Percentiles rank a stretch among this genome's conserved stretches.
These are phyloP conservation scores for Xylocopa sonorina DNA, from an alignment of 1,140 invertebrate species.

Conservation along the genomic window DNA sequence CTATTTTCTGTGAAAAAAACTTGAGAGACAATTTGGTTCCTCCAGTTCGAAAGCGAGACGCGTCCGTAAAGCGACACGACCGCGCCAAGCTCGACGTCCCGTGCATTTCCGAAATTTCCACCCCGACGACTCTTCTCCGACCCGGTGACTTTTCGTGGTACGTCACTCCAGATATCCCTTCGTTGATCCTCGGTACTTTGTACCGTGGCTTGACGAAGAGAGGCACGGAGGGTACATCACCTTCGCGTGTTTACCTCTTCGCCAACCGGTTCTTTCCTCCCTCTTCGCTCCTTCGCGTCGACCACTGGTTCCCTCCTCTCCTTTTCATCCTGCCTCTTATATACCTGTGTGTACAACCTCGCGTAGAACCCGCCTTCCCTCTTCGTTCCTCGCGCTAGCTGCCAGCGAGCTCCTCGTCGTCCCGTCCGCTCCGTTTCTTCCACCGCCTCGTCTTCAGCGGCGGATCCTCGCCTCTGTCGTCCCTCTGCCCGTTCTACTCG, in stretches of 20 bases:
- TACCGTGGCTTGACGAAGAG: conserved; percentile 67
- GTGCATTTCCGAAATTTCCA: conserved; percentile 4
- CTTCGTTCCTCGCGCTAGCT: conserved; percentile 21
- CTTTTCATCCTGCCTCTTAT: conserved; percentile 2
- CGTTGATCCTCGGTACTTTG: conserved; percentile 61
- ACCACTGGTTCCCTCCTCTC: conserved; percentile 26
- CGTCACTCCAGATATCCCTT: conserved; percentile 64
- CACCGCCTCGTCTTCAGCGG: conserved; percentile 4
- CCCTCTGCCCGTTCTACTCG: conserved; percentile 62
- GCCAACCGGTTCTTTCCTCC: conserved; percentile 75
- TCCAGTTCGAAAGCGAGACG: neutral
- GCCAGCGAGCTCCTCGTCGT: conserved; percentile 9
- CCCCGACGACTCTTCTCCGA: conserved; percentile 1
- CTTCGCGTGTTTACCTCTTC: conserved; percentile 80
- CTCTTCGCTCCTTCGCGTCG: conserved; percentile 26
- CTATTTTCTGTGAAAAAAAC: too few species aligned
- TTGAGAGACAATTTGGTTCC: too few species aligned
- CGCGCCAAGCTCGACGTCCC: neutral
- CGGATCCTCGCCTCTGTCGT: conserved; percentile 35
- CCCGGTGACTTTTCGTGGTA: conserved; percentile 62
- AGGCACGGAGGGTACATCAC: conserved; percentile 74
- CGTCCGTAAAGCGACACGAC: neutral
- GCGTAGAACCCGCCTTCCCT: conserved; percentile 40
- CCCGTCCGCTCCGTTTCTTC: conserved; percentile 35
- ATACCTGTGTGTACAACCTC: conserved; percentile 43